A percentile compares a stretch with the other conserved stretches of the same genome.
These are phyloP conservation scores for Hirtodrosophila trivittata DNA, from an alignment of 2,888 invertebrate genomes.

Conservation along the genomic window DNA sequence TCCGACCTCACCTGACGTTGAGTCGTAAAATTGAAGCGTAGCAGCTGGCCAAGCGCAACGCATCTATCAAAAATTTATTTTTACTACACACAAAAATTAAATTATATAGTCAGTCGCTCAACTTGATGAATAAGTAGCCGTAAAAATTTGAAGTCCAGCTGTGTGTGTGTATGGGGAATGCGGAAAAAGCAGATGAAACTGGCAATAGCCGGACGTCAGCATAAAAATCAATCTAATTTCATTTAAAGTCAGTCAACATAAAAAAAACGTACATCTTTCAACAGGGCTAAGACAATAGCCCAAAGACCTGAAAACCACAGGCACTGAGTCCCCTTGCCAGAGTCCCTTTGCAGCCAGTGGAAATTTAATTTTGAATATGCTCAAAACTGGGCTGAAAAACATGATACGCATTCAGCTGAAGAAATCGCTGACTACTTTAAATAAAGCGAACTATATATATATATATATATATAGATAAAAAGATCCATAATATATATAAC, in stretches of 20 bases:
- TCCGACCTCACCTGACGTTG: conserved; percentile 36
- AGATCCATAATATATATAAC: no score
- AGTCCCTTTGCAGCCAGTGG: no score
- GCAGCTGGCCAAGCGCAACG: conserved; percentile 38
- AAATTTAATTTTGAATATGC: conserved; percentile 55
- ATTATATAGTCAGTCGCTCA: conserved; percentile 75
- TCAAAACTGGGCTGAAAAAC: no score
- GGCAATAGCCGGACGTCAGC: conserved; percentile 57
- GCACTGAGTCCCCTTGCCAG: background rate
- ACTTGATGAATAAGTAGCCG: conserved; percentile 76
- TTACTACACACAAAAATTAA: conserved; percentile 73
- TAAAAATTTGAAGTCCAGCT: conserved; percentile 59
- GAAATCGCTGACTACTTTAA: no score
- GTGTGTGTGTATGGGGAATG: conserved; percentile 3
- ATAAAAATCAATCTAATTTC: conserved; percentile 76
- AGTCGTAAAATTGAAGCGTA: conserved; percentile 47
- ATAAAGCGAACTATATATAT: no score
- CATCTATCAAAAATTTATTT: conserved; percentile 78
- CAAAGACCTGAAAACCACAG: background rate
- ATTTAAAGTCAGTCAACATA: conserved; percentile 71
- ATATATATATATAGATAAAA: no score
- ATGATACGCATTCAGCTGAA: no score
- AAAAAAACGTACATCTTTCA: conserved; percentile 27
- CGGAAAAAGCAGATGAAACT: conserved; percentile 4
- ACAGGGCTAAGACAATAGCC: conserved; percentile 36